phyloP scores from a whole-genome alignment of 2,888 invertebrate genomes.

The Trachelus tabidus region DNA sequence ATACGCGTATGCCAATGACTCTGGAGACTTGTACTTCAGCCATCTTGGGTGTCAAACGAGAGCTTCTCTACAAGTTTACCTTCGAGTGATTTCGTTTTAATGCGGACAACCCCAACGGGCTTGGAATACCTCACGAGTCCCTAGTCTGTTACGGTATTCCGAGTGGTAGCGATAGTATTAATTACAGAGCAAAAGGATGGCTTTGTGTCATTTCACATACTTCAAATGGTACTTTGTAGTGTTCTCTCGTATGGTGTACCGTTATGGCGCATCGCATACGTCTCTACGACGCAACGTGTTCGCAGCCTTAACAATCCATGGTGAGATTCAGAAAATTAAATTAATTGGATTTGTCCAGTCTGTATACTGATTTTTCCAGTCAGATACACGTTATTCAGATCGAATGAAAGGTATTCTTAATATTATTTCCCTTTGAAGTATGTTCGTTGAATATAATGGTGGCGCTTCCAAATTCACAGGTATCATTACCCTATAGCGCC shows the following conservation, averaged over 20 bases:
- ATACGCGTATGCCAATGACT: neutral
- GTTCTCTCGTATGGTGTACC: neutral
- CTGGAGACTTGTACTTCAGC: conserved; percentile 23
- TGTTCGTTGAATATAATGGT: neutral
- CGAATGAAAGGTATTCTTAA: neutral
- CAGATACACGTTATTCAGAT: neutral
- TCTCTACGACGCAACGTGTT: neutral
- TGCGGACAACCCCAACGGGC: neutral
- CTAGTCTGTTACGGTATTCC: neutral
- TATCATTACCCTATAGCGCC: neutral
- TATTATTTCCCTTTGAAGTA: neutral
- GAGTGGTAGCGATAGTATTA: conserved; percentile 26
- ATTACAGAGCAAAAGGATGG: conserved; percentile 30
- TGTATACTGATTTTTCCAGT: neutral
- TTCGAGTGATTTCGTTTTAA: conserved; percentile 30
- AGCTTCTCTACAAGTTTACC: conserved; percentile 24
- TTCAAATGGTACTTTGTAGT: neutral
- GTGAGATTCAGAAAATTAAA: neutral
- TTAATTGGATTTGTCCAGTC: neutral
- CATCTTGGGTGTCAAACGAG: conserved; percentile 44
- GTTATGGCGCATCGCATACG: neutral
- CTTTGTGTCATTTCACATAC: conserved; percentile 13
- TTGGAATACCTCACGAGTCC: neutral
- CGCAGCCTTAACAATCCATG: neutral
- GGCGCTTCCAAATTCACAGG: neutral